Evolutionary conservation across 2,797 vertebrate genomes (phyloP).

Genomic region (Columba guinea): DNA sequence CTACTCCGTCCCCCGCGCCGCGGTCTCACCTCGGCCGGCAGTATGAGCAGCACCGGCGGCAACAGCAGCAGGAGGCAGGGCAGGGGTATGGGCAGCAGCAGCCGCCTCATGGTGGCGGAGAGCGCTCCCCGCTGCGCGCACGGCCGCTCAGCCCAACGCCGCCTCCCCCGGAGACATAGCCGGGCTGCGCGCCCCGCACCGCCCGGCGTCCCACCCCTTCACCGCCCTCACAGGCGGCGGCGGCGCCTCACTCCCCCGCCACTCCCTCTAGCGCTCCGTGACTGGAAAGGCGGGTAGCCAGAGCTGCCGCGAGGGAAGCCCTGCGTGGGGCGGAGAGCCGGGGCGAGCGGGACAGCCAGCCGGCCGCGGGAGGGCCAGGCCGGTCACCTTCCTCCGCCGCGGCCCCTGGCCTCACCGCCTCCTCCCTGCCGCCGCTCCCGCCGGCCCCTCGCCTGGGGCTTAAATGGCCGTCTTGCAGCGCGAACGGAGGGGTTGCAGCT

Average conservation of each 20-base stretch:
- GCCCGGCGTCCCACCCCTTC: constrained; percentile 8
- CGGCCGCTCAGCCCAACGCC: constrained; percentile 68
- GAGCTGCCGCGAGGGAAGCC: not conserved
- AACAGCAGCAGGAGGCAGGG: not conserved
- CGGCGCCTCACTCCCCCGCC: constrained; percentile 9
- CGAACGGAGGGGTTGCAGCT: not conserved
- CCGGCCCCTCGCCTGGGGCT: not conserved
- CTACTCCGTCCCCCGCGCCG: not conserved
- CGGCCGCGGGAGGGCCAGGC: not conserved
- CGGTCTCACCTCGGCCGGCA: constrained; percentile 20
- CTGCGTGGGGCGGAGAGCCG: not conserved
- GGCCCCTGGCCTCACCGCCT: not conserved
- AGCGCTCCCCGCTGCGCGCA: constrained; percentile 15
- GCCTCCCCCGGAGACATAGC: constrained; percentile 74
- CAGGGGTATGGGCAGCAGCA: not conserved
- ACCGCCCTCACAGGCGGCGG: not conserved
- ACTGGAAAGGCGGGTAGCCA: not conserved
- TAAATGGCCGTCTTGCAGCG: not conserved
- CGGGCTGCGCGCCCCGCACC: constrained; percentile 56
- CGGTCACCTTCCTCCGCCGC: not conserved
- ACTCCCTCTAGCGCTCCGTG: constrained; percentile 27
- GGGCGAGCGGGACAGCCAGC: not conserved
- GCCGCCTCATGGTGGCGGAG: constrained; percentile 42
- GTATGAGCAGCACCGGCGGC: not conserved
- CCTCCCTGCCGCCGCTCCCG: not conserved